Conservation (phyloP, 2,888 invertebrate genomes). For the Carpatolechia fugitivella region DNA sequence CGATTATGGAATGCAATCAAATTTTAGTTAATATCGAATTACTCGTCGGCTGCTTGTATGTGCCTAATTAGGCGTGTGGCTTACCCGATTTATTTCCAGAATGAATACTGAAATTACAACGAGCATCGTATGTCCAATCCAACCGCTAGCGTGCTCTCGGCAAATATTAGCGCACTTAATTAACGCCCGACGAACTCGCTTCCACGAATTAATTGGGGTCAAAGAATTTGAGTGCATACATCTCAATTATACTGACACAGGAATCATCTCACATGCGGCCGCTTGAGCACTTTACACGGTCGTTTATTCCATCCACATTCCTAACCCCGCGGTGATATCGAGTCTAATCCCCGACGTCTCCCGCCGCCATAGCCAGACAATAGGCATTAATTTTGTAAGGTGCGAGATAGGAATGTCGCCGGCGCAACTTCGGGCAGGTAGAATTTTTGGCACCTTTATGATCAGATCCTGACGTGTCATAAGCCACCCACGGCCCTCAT, state of each 20-base stretch:
- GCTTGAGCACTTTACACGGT: constrained; percentile 25
- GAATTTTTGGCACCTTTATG: constrained; percentile 77
- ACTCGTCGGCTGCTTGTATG: constrained; percentile 8
- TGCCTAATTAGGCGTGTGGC: constrained; percentile 12
- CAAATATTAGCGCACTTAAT: constrained; percentile 71
- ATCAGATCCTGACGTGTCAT: constrained; percentile 75
- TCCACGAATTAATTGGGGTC: constrained; percentile 76
- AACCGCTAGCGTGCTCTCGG: constrained; percentile 48
- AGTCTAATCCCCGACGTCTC: constrained; percentile 47
- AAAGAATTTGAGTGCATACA: constrained; percentile 74
- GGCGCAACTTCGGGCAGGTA: constrained; percentile 65
- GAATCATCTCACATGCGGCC: constrained; percentile 42
- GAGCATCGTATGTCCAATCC: constrained; percentile 39
- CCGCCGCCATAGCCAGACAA: constrained; percentile 52
- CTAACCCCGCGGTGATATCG: constrained; percentile 29
- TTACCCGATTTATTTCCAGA: constrained; percentile 20
- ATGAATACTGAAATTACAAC: constrained; percentile 36
- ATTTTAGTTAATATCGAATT: constrained; percentile 5
- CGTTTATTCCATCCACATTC: constrained; percentile 28
- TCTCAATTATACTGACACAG: constrained; percentile 65
- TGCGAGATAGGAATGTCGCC: constrained; percentile 70
- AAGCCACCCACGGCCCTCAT: constrained; percentile 75
- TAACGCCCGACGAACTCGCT: constrained; percentile 64
- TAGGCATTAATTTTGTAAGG: constrained; percentile 73
- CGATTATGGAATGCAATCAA: background rate